Evolutionary conservation across 2,888 invertebrate genomes (phyloP), one percentile per base, ranked within the genome.

Genomic region (Stenolophus ochropezus): DNA sequence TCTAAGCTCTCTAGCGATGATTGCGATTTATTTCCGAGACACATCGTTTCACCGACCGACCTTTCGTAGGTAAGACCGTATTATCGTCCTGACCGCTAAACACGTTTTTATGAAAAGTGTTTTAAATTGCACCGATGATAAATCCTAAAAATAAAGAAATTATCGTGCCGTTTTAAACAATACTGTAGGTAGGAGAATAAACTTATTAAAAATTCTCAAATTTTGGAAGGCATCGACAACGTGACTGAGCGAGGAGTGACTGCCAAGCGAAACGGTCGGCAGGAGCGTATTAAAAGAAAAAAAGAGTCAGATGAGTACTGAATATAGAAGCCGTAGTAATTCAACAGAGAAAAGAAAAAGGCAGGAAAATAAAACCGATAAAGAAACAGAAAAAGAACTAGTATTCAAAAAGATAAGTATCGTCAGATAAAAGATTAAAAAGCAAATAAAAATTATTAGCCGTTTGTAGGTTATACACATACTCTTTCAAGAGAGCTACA

Each of bases 111-210:
- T n/a, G n/a, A n/a, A n/a, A n/a, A n/a, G n/a, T n/a, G n/a, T n/a
- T n/a, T n/a, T n/a, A n/a, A n/a, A n/a, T n/a, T n/a, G 47, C 51
- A 51, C 51, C 51, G 51, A 3, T 51, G 51, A 51, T 51, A 51
- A 51, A 51, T 51, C 51, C 51, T 51, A 51, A 51, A 51, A 14
- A 51, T 2, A 51, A 51, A 18, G 51, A 51, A 51, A 14, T 4
- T 51, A 16, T 6, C 51, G 51, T 51, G 51, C 14, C 2, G 16
- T n/a, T 51, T 51, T 51, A 14, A 51, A 16, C 51, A 16, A 51
- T n/a, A 6, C 49, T 49, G n/a, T 14, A 49, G 49, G 4, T 49
- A 49, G n/a, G 4, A 49, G n/a, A 49, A 49, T 49, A 6, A 49
- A 14, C 4, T 8, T 33, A 5, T 5, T 33, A 33, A 33, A 33